Percentiles rank a stretch among this genome's conserved stretches.
Conservation (phyloP, 1,140 invertebrate genomes). For the Drosophila nebulosa region DNA sequence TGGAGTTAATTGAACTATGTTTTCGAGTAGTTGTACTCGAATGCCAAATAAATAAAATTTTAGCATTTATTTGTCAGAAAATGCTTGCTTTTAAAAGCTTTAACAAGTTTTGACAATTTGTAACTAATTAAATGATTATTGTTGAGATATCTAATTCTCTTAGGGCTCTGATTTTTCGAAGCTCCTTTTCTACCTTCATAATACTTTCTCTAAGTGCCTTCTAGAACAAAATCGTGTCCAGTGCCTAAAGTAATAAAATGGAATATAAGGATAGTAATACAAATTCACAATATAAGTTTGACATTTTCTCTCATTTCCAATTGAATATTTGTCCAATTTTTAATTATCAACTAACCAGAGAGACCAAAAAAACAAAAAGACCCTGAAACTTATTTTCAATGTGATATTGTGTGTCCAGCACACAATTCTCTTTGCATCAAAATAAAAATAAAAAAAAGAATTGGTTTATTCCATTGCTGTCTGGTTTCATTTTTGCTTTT, state of each 20-base stretch:
- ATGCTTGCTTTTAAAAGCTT: no score
- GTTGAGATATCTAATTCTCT: no score
- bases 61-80: no score
- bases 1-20: background rate
- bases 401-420: background rate
- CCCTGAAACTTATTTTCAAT: background rate
- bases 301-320: background rate
- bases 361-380: background rate
- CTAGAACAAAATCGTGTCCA: no score
- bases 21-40: background rate
- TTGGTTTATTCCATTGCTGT: background rate
- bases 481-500: slow-evolving; percentile 15
- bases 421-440: background rate
- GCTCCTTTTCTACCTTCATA: no score
- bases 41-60: no score
- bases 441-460: background rate
- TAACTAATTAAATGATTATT: no score
- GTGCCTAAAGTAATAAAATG: background rate
- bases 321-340: background rate
- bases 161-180: no score
- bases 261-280: background rate
- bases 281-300: background rate
- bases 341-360: background rate
- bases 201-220: no score
- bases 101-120: no score